Percentiles rank a stretch among this genome's conserved stretches.
phyloP scores from a whole-genome alignment of 2,113 vertebrate genomes.

The Rhinoptilus africanus region DNA sequence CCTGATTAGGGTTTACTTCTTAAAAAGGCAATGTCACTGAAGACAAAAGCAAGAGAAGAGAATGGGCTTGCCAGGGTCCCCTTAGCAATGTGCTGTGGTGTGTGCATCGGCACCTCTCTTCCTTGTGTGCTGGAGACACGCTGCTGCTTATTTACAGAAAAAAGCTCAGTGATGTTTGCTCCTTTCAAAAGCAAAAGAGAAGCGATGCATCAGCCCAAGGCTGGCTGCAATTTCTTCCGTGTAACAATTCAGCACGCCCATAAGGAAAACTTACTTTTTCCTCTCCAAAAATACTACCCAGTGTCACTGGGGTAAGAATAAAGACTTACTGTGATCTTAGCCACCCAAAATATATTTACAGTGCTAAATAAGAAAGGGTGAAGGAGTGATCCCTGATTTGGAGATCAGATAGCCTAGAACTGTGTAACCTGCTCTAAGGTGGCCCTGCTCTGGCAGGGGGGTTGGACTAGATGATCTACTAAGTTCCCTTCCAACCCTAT shows the following conservation, averaged over 20 bases:
- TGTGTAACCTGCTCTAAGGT: no score
- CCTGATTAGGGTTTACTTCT: neutral
- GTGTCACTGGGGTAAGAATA: neutral
- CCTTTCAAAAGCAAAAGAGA: neutral
- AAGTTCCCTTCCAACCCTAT: no score
- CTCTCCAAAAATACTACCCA: neutral
- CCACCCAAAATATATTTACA: neutral
- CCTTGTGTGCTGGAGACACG: neutral
- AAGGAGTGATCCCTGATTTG: neutral
- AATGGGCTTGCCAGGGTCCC: neutral
- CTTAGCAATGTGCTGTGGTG: accelerated
- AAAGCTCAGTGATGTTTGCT: neutral
- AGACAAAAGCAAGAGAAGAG: neutral
- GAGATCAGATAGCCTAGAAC: neutral
- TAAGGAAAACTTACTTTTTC: neutral
- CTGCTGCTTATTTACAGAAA: neutral
- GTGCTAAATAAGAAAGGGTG: neutral
- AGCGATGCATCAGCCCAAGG: neutral
- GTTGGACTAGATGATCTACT: no score
- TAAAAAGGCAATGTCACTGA: neutral
- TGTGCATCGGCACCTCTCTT: neutral
- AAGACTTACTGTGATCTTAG: neutral
- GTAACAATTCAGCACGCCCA: neutral
- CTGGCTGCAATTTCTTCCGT: neutral
- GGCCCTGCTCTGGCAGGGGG: no score